Percentiles rank a stretch among this genome's conserved stretches.
phyloP scores from a whole-genome alignment of 1,140 invertebrate species.

The Drosophila pallidifrons region DNA sequence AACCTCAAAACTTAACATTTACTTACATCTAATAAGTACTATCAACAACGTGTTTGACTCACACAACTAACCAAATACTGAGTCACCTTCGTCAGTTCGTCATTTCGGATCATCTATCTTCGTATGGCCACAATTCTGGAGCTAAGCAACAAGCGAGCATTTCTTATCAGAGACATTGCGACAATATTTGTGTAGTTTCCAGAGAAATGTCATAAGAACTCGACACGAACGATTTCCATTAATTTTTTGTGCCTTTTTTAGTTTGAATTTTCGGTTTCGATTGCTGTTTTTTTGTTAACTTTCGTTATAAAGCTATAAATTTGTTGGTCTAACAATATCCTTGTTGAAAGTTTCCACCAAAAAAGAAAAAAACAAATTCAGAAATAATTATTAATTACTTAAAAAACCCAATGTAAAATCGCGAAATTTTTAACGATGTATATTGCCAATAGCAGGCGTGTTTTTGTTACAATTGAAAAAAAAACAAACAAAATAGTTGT shows the following conservation, averaged over 20 bases:
- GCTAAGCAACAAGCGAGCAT: not conserved
- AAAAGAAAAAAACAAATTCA: conserved; percentile 15
- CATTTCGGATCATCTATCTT: conserved; percentile 3
- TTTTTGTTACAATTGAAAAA: conserved; percentile 61
- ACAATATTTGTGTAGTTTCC: conserved; percentile 4
- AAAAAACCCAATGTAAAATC: conserved; percentile 22
- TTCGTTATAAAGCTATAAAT: conserved; percentile 76
- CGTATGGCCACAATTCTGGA: conserved; percentile 10
- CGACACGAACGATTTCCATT: conserved; percentile 18
- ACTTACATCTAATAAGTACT: not conserved
- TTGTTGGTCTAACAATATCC: conserved; percentile 81
- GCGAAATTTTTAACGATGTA: conserved; percentile 66
- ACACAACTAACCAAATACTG: not conserved
- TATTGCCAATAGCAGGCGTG: conserved; percentile 79
- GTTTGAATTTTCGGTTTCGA: conserved; percentile 54
- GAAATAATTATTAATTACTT: conserved; percentile 3
- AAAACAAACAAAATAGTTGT: conserved; percentile 40
- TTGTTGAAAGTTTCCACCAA: conserved; percentile 64
- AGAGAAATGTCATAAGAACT: not conserved
- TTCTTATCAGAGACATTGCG: conserved; percentile 11
- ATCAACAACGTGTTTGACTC: not conserved
- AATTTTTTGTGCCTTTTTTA: conserved; percentile 59
- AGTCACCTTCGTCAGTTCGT: not conserved
- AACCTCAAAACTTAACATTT: not conserved
- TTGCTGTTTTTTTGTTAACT: conserved; percentile 64